Evolutionary conservation across 2,888 invertebrate species (phyloP), one percentile per base, ranked within the genome.

Genomic region (Conomelus anceps): DNA sequence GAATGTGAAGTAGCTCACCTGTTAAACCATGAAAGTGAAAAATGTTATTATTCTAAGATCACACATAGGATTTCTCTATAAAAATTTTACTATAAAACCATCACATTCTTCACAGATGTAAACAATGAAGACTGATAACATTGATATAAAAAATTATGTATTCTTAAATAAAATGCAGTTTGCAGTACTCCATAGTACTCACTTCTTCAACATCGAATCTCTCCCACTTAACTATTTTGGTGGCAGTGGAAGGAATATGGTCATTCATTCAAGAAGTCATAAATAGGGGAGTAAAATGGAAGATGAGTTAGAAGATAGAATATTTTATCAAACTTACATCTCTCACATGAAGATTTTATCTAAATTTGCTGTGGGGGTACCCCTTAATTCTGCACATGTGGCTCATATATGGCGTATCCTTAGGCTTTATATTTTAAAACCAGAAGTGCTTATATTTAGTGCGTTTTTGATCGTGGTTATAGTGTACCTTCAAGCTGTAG

Each of bases 291-390:
- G 89, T 87, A 90, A 90, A 89, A 98, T 98, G 98, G 98, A 98
- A 95, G 98, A 98, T 96, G 97, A 97, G 94, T 94, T 98, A 92
- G 98, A 98, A 94, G 97, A 98, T 92, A 96, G 96, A 95, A 96
- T 98, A 92, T 94, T 98, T 92, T 97, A 97, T 94, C 97, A 98
- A 95, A 97, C 97, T 34, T 97, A 97, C 94, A 94, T 97, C 91
- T 97, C 97, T 91, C 97, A 97, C 93, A 96, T 97, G 95, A 97
- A 97, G 95, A 95, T 97, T 91, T 94, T 97, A 93, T 97, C 97
- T 88, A 96, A 97, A 93, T 95, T 96, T 93, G 95, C 96, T 91
- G 96, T 97, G 94, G 96, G 96, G 93, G 94, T 97, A 92, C 96
- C 96, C 92, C 94, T 97, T 92, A 97, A 97, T 94, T 91, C 93